These are phyloP conservation scores for Drosophila nigrodunni DNA, from an alignment of 1,140 invertebrate species.

Conservation along the genomic window DNA sequence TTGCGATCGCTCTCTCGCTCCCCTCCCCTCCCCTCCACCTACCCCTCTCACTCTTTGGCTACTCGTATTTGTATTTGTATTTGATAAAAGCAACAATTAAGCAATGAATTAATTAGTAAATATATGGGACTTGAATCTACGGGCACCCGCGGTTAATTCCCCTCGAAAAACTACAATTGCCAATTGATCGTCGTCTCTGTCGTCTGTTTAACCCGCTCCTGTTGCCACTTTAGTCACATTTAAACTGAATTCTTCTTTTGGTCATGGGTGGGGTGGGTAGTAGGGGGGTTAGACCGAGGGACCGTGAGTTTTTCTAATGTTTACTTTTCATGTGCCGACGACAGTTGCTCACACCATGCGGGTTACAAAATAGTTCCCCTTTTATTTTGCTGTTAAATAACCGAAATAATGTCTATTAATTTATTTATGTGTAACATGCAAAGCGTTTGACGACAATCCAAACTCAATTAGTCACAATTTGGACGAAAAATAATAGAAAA, in stretches of 20 bases:
- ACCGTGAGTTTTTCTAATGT: conserved; percentile 33
- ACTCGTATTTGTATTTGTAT: conserved; percentile 36
- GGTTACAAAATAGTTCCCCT: conserved; percentile 26
- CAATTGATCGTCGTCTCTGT: conserved; percentile 18
- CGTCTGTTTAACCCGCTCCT: conserved; percentile 66
- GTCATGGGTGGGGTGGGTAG: background rate
- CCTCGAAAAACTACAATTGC: conserved; percentile 42
- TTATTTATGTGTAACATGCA: conserved; percentile 83
- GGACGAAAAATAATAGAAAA: background rate
- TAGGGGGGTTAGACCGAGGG: too few relatives aligned
- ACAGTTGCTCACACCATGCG: conserved; percentile 66
- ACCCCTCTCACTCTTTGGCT: background rate
- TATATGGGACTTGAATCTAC: conserved; percentile 44
- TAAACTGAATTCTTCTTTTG: background rate
- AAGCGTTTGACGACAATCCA: conserved; percentile 78
- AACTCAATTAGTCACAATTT: conserved; percentile 75
- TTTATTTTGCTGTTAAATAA: background rate
- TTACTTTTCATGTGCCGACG: conserved; percentile 51
- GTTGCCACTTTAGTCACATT: conserved; percentile 40
- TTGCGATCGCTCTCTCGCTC: conserved; percentile 19
- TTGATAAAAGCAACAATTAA: conserved; percentile 79
- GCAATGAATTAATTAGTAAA: conserved; percentile 76
- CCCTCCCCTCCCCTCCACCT: background rate
- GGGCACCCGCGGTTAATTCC: conserved; percentile 62
- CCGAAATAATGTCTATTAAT: conserved; percentile 57